A percentile compares a stretch with the other conserved stretches of the same genome.
phyloP scores from a whole-genome alignment of 2,888 invertebrate genomes.

The Ptychoptera contaminata region DNA sequence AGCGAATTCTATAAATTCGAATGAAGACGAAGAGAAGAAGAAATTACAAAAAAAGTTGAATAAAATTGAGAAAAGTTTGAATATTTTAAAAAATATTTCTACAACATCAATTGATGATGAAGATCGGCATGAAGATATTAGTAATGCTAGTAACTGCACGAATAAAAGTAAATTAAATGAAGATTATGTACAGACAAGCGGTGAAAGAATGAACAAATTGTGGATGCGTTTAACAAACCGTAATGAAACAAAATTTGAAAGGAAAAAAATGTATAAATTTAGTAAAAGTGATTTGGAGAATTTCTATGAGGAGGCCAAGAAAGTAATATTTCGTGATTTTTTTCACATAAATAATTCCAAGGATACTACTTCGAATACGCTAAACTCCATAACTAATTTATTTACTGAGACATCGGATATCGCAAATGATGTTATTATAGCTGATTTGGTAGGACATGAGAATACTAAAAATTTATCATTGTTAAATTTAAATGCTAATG shows the following conservation, averaged over 20 bases:
- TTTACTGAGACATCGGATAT: too few species aligned
- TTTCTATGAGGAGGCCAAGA: constrained; percentile 30
- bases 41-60: not conserved
- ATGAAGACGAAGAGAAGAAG: not conserved
- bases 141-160: not conserved
- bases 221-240: constrained; percentile 32
- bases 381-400: too few species aligned
- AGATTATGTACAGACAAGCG: constrained; percentile 20
- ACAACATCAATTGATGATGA: not conserved
- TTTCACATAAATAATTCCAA: constrained; percentile 7
- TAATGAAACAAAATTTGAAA: constrained; percentile 26
- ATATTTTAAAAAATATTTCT: constrained; percentile 18
- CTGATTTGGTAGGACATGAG: too few species aligned
- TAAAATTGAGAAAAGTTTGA: constrained; percentile 20
- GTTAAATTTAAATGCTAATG: too few species aligned
- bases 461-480: too few species aligned
- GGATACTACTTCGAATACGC: too few species aligned
- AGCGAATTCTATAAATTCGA: not conserved
- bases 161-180: constrained; percentile 6
- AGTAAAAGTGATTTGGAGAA: constrained; percentile 28
- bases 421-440: too few species aligned
- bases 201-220: constrained; percentile 30
- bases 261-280: constrained; percentile 25
- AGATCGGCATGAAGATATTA: too few species aligned
- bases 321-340: constrained; percentile 18